Evolutionary conservation across 2,113 vertebrate genomes (phyloP).

Genomic region (Hypomesus transpacificus): DNA sequence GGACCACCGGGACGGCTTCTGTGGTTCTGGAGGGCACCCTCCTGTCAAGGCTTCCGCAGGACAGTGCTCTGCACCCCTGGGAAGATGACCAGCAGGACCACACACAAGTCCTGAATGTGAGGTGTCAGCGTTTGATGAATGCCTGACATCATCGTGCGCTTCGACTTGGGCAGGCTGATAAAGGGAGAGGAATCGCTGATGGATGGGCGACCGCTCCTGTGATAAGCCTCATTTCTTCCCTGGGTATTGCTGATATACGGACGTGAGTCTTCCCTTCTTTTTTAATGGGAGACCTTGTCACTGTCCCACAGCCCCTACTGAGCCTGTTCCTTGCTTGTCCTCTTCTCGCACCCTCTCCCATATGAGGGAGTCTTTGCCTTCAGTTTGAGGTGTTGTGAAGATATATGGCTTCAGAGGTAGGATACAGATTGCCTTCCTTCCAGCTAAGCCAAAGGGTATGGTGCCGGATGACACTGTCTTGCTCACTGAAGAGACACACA

Average conservation of each 20-base stretch:
- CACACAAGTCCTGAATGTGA: constrained; percentile 52
- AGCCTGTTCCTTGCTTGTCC: constrained; percentile 30
- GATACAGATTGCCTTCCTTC: constrained; percentile 7
- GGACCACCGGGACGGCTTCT: no score
- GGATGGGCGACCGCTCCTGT: constrained; percentile 58
- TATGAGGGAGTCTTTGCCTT: constrained; percentile 9
- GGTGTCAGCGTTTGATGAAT: constrained; percentile 70
- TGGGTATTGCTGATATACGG: constrained; percentile 41
- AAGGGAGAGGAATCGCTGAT: constrained; percentile 62
- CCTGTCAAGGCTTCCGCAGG: constrained; percentile 6
- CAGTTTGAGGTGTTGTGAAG: neutral
- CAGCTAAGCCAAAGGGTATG: constrained; percentile 21
- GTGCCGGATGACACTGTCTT: constrained; percentile 15
- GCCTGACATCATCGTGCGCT: constrained; percentile 56
- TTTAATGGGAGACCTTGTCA: constrained; percentile 45
- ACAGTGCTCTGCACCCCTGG: constrained; percentile 31
- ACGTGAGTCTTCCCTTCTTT: constrained; percentile 44
- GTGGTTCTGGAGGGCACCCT: no score
- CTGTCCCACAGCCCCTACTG: constrained; percentile 42
- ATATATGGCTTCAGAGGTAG: neutral
- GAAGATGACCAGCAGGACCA: constrained; percentile 42
- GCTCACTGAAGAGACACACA: constrained; percentile 27
- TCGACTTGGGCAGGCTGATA: constrained; percentile 60
- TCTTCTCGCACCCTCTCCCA: constrained; percentile 20
- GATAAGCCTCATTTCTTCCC: constrained; percentile 65